Conservation (phyloP, 2,113 vertebrate species). For the Carassius auratus region DNA sequence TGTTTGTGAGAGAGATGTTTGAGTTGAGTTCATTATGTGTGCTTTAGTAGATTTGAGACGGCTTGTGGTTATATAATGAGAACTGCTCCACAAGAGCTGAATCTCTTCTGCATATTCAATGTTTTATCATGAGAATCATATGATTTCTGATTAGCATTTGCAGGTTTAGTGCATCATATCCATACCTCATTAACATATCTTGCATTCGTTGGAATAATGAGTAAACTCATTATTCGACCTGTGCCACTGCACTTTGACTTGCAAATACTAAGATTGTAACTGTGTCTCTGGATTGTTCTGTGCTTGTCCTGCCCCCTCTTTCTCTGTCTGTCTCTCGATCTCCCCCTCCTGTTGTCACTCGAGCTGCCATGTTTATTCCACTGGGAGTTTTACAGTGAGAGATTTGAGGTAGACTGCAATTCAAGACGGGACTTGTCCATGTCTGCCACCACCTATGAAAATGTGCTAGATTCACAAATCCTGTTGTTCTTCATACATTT, state of each 20-base stretch:
- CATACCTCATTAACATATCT: constrained; percentile 30
- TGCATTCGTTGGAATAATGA: constrained; percentile 44
- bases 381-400: constrained; percentile 7
- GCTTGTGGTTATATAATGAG: constrained; percentile 34
- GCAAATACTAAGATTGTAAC: not conserved
- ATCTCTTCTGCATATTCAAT: constrained; percentile 36
- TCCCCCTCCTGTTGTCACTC: constrained; percentile 16
- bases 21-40: not conserved
- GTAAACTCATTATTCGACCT: constrained; percentile 33
- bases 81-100: constrained; percentile 20
- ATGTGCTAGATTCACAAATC: not conserved
- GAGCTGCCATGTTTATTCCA: constrained; percentile 30
- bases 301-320: not conserved
- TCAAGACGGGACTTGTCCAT: constrained; percentile 11
- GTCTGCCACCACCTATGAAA: not conserved
- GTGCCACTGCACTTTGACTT: constrained; percentile 15
- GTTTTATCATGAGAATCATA: constrained; percentile 25
- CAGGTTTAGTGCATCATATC: constrained; percentile 2
- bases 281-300: not conserved
- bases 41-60: not conserved
- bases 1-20: not conserved
- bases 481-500: constrained; percentile 12
- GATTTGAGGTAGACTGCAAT: not conserved
- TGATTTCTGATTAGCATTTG: constrained; percentile 41
- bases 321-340: not conserved